phyloP scores from a whole-genome alignment of 1,140 invertebrate genomes.

The Scaptodrosophila lebanonensis region DNA sequence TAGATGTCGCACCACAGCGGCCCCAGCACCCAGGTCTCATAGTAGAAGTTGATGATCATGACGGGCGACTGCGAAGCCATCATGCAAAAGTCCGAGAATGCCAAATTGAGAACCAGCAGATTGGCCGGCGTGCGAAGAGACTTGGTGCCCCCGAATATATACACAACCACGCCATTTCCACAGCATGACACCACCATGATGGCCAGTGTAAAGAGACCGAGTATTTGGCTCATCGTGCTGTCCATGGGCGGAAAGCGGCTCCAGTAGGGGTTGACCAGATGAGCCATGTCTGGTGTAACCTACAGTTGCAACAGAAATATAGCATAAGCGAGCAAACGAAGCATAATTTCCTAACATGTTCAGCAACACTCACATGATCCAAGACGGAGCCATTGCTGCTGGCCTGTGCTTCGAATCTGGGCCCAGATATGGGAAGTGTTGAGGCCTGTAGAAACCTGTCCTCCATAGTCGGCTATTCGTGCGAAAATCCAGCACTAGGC shows the following conservation, averaged over 20 bases:
- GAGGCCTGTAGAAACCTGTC: constrained; percentile 34
- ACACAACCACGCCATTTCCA: constrained; percentile 82
- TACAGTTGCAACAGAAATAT: no score
- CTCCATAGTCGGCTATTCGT: constrained; percentile 49
- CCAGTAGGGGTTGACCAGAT: constrained; percentile 85
- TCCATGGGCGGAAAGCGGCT: constrained; percentile 88
- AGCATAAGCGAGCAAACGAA: no score
- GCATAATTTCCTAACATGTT: no score
- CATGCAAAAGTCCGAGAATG: constrained; percentile 87
- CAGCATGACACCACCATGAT: constrained; percentile 76
- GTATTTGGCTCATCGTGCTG: constrained; percentile 81
- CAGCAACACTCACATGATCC: constrained; percentile 45
- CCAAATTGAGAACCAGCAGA: constrained; percentile 80
- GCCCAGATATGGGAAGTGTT: constrained; percentile 29
- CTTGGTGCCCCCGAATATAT: constrained; percentile 81
- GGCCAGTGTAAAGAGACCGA: constrained; percentile 54
- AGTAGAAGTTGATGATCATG: constrained; percentile 91
- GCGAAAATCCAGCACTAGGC: no score
- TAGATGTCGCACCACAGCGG: constrained; percentile 90
- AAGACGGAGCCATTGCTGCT: constrained; percentile 53
- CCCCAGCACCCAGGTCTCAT: constrained; percentile 91
- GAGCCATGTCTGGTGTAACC: constrained; percentile 84
- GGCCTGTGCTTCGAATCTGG: constrained; percentile 45
- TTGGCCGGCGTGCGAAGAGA: constrained; percentile 80
- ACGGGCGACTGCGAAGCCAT: constrained; percentile 89